These are phyloP conservation scores for Hyperoplus immaculatus DNA, from an alignment of 2,797 vertebrate genomes.

Conservation along the genomic window DNA sequence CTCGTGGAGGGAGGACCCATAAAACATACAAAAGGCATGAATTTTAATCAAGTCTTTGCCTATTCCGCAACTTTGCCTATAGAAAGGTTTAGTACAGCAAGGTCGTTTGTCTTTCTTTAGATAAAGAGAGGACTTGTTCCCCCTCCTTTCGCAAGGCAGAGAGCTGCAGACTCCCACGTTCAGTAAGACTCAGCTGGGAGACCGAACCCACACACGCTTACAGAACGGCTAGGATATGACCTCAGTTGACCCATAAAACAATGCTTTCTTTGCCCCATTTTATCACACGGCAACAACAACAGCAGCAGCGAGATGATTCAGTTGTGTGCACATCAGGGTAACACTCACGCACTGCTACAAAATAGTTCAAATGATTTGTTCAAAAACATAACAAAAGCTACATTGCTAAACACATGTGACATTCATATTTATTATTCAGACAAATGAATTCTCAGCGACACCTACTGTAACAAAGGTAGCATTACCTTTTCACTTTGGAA, in stretches of 20 bases:
- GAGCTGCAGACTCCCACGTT: slow-evolving; percentile 66
- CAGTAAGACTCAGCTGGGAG: slow-evolving; percentile 40
- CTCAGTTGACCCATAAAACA: slow-evolving; percentile 56
- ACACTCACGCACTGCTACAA: slow-evolving; percentile 1
- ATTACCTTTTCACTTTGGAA: slow-evolving; percentile 35
- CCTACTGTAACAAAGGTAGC: slow-evolving; percentile 30
- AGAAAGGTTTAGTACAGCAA: slow-evolving; percentile 52
- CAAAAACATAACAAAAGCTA: slow-evolving; percentile 12
- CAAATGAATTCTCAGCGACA: background rate
- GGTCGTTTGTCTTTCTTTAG: slow-evolving; percentile 64
- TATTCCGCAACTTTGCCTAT: slow-evolving; percentile 33
- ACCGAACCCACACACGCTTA: slow-evolving; percentile 58
- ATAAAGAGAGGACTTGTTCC: slow-evolving; percentile 73
- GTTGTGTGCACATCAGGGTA: slow-evolving; percentile 13
- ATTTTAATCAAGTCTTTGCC: slow-evolving; percentile 48
- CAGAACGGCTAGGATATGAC: slow-evolving; percentile 54
- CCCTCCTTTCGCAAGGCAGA: slow-evolving; percentile 8
- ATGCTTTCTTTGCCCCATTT: slow-evolving; percentile 56
- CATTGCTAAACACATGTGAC: slow-evolving; percentile 18
- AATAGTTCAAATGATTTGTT: slow-evolving; percentile 29
- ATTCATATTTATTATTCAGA: slow-evolving; percentile 32
- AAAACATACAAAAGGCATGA: slow-evolving; percentile 44
- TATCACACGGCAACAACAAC: slow-evolving; percentile 36
- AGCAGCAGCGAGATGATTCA: slow-evolving; percentile 29
- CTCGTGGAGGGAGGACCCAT: background rate